A percentile compares a stretch with the other conserved stretches of the same genome.
These are phyloP conservation scores for Crypturellus tataupa DNA, from an alignment of 2,797 vertebrate genomes.

Conservation along the genomic window DNA sequence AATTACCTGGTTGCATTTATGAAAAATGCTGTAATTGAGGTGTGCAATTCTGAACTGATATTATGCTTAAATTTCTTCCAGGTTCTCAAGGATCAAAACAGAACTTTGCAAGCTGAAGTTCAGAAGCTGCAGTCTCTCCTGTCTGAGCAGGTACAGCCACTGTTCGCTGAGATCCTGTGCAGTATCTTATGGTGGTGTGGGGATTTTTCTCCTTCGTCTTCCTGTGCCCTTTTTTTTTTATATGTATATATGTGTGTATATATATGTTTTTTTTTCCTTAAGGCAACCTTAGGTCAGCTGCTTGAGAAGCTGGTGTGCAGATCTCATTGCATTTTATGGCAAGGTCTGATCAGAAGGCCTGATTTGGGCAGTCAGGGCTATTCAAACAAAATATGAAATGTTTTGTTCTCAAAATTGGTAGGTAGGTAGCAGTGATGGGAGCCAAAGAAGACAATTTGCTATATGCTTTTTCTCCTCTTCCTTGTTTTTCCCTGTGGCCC, in stretches of 20 bases:
- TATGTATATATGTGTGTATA: too few species aligned
- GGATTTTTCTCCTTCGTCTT: too few species aligned
- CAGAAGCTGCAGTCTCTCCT: constrained; percentile 90
- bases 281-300: neutral
- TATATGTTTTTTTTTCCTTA: neutral
- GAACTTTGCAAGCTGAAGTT: constrained; percentile 88
- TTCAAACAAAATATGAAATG: neutral
- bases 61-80: constrained; percentile 63
- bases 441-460: neutral
- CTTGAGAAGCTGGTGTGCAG: neutral
- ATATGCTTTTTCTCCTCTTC: neutral
- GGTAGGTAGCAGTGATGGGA: neutral
- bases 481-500: accelerated
- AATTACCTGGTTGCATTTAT: neutral
- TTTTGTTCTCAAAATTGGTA: neutral
- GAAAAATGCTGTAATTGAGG: neutral
- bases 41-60: neutral
- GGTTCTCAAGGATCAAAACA: constrained; percentile 92
- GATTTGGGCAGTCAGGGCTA: neutral
- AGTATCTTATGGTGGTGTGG: neutral
- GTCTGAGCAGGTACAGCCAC: constrained; percentile 88
- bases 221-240: too few species aligned
- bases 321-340: neutral
- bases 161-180: neutral
- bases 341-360: neutral